Base-by-base conservation (phyloP, 2,113 vertebrate genomes). In the Catharus bicknelli region DNA sequence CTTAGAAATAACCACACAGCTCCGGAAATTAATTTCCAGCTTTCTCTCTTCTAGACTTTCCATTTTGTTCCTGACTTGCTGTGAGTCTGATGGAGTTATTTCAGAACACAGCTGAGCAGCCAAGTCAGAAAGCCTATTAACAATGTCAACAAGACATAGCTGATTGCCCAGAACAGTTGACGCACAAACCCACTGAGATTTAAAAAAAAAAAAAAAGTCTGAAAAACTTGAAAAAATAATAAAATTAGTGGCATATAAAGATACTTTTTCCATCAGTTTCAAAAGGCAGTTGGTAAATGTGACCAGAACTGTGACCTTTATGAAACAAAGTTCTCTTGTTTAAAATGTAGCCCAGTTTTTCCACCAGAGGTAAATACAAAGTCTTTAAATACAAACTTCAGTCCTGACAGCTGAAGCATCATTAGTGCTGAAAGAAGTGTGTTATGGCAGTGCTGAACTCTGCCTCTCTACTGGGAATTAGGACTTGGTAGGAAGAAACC, bases 61-160 rank as follows among this genome's bases (percentile, higher is more conserved):
- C 94, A 79, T 89, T 96, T 92, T 79, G 83, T 82, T 89, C 75
- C 87, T 69, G 62, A 82, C 84, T 95, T 92, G 94, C 91, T 95
- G 96, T 1, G 34, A 79, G 92, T 62, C 81, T 85, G 74, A 93
- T 89, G 5, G 34, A 94, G 88, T 95, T 94, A 90, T 87, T 95
- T 95, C 91, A 92, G 90, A 95, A 23, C 75, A 47, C 67, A 85
- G 27, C 66, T 34, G 59, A 94, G 78, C 86, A 95, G 95, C 96
- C 90, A 95, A 96, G 86, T 90, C 91, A 89, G 84, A 96, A 90
- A 86, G 79, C 77, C 81, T 76, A 54, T 90, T 93, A 95, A 92
- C 86, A 68, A 40, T 82, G 76, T 95, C 93, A 94, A 79, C 86
- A 90, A 92, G 90, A 92, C 1, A 0, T 29, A 95, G 86, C 77